Percentiles rank a stretch among this genome's conserved stretches.
Evolutionary conservation across 2,888 invertebrate species (phyloP).

Genomic region (Drosophila monieri): DNA sequence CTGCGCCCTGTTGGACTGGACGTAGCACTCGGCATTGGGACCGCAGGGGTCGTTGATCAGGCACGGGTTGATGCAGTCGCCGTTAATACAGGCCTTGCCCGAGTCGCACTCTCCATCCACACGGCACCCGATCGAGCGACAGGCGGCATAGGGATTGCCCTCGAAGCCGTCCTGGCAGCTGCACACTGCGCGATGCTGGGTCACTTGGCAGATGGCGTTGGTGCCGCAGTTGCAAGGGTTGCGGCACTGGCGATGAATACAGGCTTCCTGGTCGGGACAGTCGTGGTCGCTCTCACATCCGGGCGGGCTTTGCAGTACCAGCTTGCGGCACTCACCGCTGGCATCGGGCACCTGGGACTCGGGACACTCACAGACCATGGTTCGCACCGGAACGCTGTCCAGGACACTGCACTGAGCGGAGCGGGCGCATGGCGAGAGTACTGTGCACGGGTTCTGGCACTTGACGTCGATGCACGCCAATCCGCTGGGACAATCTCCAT

Average conservation of each 20-base stretch:
- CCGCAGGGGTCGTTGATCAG: slow-evolving; percentile 92
- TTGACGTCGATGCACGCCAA: slow-evolving; percentile 91
- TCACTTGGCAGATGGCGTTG: slow-evolving; percentile 92
- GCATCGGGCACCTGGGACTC: slow-evolving; percentile 92
- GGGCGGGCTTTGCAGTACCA: slow-evolving; percentile 88
- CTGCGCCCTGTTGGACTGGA: slow-evolving; percentile 88
- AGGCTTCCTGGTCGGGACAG: slow-evolving; percentile 91
- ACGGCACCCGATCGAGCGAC: slow-evolving; percentile 92
- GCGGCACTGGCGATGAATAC: slow-evolving; percentile 93
- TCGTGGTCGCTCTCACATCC: slow-evolving; percentile 92
- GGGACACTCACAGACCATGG: slow-evolving; percentile 94
- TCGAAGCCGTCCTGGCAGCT: slow-evolving; percentile 93
- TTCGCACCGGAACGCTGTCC: slow-evolving; percentile 93
- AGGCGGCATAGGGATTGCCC: slow-evolving; percentile 93
- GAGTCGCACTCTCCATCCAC: slow-evolving; percentile 93
- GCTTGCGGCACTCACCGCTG: slow-evolving; percentile 90
- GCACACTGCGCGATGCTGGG: slow-evolving; percentile 93
- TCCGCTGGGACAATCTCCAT: slow-evolving; percentile 91
- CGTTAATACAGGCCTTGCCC: slow-evolving; percentile 92
- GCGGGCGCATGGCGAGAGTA: slow-evolving; percentile 90
- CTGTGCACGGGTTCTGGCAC: slow-evolving; percentile 91
- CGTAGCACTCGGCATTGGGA: slow-evolving; percentile 92
- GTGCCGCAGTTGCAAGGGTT: slow-evolving; percentile 95
- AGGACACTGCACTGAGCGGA: slow-evolving; percentile 92
- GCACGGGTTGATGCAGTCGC: slow-evolving; percentile 94